Evolutionary conservation across 2,797 vertebrate species (phyloP).

Genomic region (Prunella strophiata): DNA sequence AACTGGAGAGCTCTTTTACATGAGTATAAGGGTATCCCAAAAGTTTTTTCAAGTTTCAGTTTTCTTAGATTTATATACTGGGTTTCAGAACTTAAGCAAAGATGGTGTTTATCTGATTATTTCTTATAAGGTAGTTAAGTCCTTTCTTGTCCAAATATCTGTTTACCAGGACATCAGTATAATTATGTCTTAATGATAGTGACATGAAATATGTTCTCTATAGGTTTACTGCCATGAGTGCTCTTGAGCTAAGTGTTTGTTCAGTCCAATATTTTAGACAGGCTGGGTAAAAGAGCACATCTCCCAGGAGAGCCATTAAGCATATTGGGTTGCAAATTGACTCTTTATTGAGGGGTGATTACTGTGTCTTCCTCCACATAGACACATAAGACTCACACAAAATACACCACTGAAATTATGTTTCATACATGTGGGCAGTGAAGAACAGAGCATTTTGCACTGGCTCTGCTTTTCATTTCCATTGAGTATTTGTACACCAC

Average conservation of each 20-base stretch:
- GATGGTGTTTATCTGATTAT: not conserved
- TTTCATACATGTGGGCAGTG: not conserved
- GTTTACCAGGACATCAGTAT: not conserved
- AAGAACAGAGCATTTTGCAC: not conserved
- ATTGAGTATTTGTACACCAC: not conserved
- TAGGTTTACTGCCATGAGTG: not conserved
- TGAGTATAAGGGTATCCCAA: not conserved
- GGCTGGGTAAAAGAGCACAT: accelerated
- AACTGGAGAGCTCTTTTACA: not conserved
- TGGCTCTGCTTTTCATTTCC: not conserved
- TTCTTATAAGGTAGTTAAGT: not conserved
- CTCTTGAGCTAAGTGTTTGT: not conserved
- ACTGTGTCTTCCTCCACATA: not conserved
- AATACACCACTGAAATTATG: not conserved
- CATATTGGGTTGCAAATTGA: not conserved
- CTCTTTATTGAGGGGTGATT: not conserved
- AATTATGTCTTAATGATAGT: not conserved
- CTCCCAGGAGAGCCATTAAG: not conserved
- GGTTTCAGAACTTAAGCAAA: not conserved
- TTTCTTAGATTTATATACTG: not conserved
- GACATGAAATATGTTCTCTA: not conserved
- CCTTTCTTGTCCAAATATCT: not conserved
- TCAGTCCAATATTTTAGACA: not conserved
- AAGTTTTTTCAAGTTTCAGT: not conserved
- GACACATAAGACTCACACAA: not conserved